Conservation (phyloP, 2,888 invertebrate species). For the Xylota sylvarum region DNA sequence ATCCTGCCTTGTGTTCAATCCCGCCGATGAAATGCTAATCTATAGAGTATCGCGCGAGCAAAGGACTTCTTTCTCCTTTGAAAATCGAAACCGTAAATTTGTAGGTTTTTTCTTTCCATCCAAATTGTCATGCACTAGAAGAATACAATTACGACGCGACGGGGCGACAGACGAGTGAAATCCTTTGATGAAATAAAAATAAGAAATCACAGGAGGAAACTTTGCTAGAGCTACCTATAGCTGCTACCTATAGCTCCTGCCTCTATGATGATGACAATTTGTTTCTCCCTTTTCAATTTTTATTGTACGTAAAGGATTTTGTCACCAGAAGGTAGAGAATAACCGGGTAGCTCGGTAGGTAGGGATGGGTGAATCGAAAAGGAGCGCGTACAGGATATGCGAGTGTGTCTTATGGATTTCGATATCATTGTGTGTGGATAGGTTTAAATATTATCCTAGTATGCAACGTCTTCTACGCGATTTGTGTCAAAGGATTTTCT, state of each 20-base stretch:
- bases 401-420: constrained; percentile 41
- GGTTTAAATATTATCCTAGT: constrained; percentile 25
- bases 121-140: constrained; percentile 51
- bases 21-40: constrained; percentile 73
- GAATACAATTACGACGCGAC: not conserved
- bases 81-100: constrained; percentile 76
- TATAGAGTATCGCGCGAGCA: constrained; percentile 53
- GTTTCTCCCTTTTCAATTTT: constrained; percentile 44
- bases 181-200: constrained; percentile 69
- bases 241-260: constrained; percentile 4
- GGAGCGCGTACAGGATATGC: constrained; percentile 17
- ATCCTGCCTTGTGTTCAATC: constrained; percentile 60
- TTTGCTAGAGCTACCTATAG: constrained; percentile 33
- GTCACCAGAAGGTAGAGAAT: constrained; percentile 13
- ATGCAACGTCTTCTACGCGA: not conserved
- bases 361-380: not conserved
- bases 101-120: constrained; percentile 51
- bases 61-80: constrained; percentile 56
- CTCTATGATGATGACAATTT: constrained; percentile 64
- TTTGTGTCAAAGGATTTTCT: constrained; percentile 30
- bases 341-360: not conserved
- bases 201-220: constrained; percentile 56
- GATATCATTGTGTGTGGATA: constrained; percentile 45
- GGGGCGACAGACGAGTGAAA: constrained; percentile 33
- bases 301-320: constrained; percentile 52